These are phyloP conservation scores for Neoascia interrupta DNA, from an alignment of 2,888 invertebrate genomes.

Conservation along the genomic window DNA sequence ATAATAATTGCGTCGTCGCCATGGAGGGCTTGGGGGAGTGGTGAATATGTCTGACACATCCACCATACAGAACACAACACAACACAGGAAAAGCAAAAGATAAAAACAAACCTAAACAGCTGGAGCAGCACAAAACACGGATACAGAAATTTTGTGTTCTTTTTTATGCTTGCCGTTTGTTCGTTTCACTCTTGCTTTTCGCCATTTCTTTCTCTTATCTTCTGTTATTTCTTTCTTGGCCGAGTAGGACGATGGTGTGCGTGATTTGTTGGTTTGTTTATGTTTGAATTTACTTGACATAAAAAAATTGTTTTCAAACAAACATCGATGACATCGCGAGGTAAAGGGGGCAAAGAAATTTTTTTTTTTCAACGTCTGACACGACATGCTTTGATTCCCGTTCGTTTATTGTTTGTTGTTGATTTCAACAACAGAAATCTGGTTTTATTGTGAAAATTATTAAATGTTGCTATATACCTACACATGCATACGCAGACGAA, in stretches of 20 bases:
- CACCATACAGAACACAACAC: constrained; percentile 2
- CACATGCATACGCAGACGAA: too few relatives aligned
- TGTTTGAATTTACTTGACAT: constrained; percentile 46
- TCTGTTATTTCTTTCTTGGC: background rate
- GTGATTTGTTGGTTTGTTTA: constrained; percentile 45
- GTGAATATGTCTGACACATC: background rate
- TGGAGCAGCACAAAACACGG: constrained; percentile 10
- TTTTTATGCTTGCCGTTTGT: constrained; percentile 14
- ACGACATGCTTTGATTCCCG: constrained; percentile 9
- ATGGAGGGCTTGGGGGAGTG: constrained; percentile 26
- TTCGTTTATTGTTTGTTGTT: constrained; percentile 7
- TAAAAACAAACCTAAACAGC: constrained; percentile 47
- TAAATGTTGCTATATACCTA: constrained; percentile 25
- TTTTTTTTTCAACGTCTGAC: background rate
- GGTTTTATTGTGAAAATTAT: constrained; percentile 10
- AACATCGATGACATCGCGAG: background rate
- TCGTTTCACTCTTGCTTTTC: constrained; percentile 46
- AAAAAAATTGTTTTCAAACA: constrained; percentile 55
- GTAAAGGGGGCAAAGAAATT: background rate
- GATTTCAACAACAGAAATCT: constrained; percentile 8
- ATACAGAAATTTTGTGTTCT: constrained; percentile 33
- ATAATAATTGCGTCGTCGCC: constrained; percentile 45
- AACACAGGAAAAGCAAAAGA: constrained; percentile 1
- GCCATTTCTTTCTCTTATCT: constrained; percentile 19
- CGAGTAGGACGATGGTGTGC: constrained; percentile 2